phyloP scores from a whole-genome alignment of 2,113 vertebrate species.

The Rhinolophus sinicus region DNA sequence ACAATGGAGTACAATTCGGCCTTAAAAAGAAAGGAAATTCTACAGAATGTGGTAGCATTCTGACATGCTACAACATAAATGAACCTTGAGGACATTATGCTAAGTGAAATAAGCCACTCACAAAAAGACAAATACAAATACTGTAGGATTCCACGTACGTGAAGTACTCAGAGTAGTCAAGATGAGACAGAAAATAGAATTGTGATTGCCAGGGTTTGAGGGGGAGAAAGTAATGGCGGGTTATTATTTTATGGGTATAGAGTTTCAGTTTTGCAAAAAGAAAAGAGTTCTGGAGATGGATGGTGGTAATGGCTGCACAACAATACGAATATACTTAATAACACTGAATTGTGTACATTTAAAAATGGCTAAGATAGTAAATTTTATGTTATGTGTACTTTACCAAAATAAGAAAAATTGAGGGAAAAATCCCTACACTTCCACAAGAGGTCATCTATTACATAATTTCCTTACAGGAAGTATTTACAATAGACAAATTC shows the following conservation, averaged over 20 bases:
- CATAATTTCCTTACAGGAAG: not conserved
- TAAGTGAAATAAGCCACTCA: not conserved
- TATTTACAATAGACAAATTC: not conserved
- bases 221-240: not conserved
- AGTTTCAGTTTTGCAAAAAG: not conserved
- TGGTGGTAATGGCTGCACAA: not conserved
- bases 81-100: not conserved
- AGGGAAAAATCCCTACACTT: not conserved
- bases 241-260: not conserved
- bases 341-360: not conserved
- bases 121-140: constrained; percentile 15
- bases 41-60: not conserved
- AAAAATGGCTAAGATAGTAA: not conserved
- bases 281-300: not conserved
- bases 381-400: not conserved
- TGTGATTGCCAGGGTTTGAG: not conserved
- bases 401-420: not conserved
- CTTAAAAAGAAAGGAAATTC: not conserved
- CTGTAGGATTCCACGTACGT: not conserved
- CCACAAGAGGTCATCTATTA: not conserved
- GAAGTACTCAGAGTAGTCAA: not conserved
- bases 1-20: not conserved
- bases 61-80: not conserved
- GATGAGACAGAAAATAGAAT: not conserved
- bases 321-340: constrained; percentile 8